A percentile compares a stretch with the other conserved stretches of the same genome.
phyloP scores from a whole-genome alignment of 2,113 vertebrate genomes.

The Halcyon malimbica region DNA sequence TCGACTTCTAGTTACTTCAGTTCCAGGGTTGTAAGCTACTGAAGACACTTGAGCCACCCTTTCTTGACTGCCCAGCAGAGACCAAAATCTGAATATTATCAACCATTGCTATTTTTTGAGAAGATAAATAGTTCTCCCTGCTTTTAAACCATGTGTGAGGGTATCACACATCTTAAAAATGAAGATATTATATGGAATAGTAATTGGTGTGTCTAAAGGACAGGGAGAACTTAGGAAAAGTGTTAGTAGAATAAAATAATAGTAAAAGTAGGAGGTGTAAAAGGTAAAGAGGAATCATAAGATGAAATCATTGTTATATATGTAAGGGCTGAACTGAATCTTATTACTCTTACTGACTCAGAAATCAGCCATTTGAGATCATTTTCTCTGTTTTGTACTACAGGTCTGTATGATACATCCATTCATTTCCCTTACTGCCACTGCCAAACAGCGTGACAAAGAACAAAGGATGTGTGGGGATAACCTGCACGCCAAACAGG shows the following conservation, averaged over 20 bases:
- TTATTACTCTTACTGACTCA: neutral
- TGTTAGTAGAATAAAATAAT: neutral
- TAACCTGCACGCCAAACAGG: neutral
- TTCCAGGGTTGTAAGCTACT: neutral
- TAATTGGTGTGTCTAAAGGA: neutral
- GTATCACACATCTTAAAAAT: neutral
- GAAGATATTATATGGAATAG: neutral
- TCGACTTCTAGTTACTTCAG: neutral
- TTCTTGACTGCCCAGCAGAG: neutral
- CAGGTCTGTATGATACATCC: neutral
- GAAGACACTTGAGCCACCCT: neutral
- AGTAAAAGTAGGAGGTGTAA: neutral
- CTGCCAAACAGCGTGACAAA: neutral
- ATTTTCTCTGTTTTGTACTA: neutral
- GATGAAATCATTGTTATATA: neutral
- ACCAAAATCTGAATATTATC: neutral
- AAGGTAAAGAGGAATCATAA: neutral
- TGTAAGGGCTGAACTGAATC: neutral
- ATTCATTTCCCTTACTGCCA: neutral
- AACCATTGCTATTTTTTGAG: neutral
- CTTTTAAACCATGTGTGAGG: neutral
- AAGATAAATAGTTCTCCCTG: neutral
- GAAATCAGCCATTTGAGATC: neutral
- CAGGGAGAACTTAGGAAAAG: neutral
- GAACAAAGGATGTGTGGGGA: neutral